Evolutionary conservation across 1,140 invertebrate genomes (phyloP).

Genomic region (Drosophila micromelanica): DNA sequence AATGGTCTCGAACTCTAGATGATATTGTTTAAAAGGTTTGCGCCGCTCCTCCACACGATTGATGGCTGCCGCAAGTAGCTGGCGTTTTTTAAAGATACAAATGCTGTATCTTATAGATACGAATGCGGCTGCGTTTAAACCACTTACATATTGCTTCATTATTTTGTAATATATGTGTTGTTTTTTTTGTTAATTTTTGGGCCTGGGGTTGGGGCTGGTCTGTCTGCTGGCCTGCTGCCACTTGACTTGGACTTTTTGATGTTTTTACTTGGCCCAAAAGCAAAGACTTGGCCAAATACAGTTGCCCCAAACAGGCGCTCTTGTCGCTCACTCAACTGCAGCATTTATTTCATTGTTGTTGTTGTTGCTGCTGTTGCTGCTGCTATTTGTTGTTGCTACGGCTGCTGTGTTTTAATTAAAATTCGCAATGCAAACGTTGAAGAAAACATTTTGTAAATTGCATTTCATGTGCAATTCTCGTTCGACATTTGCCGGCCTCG

Average conservation of each 20-base stretch:
- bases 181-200: not conserved
- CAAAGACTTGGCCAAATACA: slow-evolving; percentile 33
- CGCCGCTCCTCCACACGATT: slow-evolving; percentile 49
- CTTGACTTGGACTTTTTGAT: slow-evolving; percentile 80
- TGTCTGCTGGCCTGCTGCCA: slow-evolving; percentile 50
- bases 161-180: slow-evolving; percentile 42
- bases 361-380: slow-evolving; percentile 31
- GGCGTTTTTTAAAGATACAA: not conserved
- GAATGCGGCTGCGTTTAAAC: slow-evolving; percentile 19
- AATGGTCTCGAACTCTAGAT: slow-evolving; percentile 45
- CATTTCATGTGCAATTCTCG: slow-evolving; percentile 78
- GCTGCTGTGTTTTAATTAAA: slow-evolving; percentile 75
- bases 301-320: slow-evolving; percentile 59
- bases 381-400: slow-evolving; percentile 25
- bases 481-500: slow-evolving; percentile 69
- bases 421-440: slow-evolving; percentile 78
- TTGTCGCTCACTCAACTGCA: slow-evolving; percentile 78
- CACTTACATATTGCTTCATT: slow-evolving; percentile 77
- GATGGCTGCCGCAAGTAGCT: slow-evolving; percentile 55
- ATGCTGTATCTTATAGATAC: slow-evolving; percentile 32
- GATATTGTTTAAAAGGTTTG: slow-evolving; percentile 76
- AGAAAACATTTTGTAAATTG: slow-evolving; percentile 82
- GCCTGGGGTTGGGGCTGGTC: not conserved
- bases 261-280: slow-evolving; percentile 73
- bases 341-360: slow-evolving; percentile 77